Evolutionary conservation across 2,888 invertebrate genomes (phyloP), one percentile per base, ranked within the genome.

Genomic region (Drosophila mimetica): DNA sequence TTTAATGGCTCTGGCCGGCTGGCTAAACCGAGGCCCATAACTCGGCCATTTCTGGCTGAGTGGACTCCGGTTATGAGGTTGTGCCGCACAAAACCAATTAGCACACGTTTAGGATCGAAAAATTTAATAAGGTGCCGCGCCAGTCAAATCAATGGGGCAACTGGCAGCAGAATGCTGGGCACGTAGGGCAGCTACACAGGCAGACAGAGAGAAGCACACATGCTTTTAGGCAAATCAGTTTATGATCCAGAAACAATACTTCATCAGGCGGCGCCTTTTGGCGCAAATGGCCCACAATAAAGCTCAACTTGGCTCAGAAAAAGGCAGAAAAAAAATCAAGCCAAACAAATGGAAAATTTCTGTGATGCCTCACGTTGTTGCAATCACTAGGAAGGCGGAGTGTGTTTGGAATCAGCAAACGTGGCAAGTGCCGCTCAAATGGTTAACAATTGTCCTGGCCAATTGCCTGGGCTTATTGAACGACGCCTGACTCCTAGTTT

Each of bases 211-310:
- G 6, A 39, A 18, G 20, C 25, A 28, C 14, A 44, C 44, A 75
- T 74, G 80, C 72, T 74, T 74, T 82, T 74, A 86, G 76, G 72
- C 77, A 82, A 82, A 82, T 82, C 77, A 77, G 86, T 86, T 82
- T 82, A 83, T 83, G 82, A 79, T 86, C 74, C 83, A 76, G 79
- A 83, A 79, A 82, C 86, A 82, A 86, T 86, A 86, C 86, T 82
- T 82, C 81, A 82, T 82, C 86, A 86, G 77, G 79, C 74, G 70
- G 67, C 63, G 63, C 48, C 59, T 59, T 59, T 57, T 60, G 42
- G 73, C 59, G 64, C 73, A 82, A 79, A 67, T 70, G 71, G 66
- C 70, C 61, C n/a, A 66, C 79, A 82, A 82, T 77, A 79, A 79
- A 57, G 73, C 50, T 67, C 32, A 55, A 47, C 34, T 41, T 28